A percentile compares a stretch with the other conserved stretches of the same genome.
phyloP scores from a whole-genome alignment of 64 coral and sea anemone genomes.

The Actinia equina region DNA sequence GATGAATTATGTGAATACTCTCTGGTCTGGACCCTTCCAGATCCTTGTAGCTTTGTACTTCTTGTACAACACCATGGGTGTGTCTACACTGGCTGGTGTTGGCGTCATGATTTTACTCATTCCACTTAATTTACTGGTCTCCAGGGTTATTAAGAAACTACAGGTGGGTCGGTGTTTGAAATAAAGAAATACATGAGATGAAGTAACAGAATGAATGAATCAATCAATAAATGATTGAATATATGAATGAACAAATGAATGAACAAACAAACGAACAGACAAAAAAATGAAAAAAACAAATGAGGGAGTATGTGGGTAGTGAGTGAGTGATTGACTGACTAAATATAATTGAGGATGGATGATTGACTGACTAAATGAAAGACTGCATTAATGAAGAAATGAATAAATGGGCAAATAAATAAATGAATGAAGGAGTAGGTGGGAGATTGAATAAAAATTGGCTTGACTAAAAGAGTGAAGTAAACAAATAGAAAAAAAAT shows the following conservation, averaged over 20 bases:
- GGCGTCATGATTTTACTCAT: constrained; percentile 65
- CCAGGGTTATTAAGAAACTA: constrained; percentile 25
- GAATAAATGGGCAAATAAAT: not conserved
- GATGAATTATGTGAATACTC: constrained; percentile 51
- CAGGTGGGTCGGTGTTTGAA: constrained; percentile 34
- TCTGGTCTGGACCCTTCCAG: constrained; percentile 75
- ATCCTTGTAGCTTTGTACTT: constrained; percentile 55
- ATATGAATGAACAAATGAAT: not conserved
- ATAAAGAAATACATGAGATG: not conserved
- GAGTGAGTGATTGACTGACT: not conserved
- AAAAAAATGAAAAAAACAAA: not conserved
- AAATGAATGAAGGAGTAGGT: not conserved
- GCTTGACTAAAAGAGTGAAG: not conserved
- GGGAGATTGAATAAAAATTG: not conserved
- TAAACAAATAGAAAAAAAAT: not conserved
- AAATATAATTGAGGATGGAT: no score
- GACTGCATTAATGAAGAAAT: not conserved
- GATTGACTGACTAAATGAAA: not conserved
- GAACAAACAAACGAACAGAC: not conserved
- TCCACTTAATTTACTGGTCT: constrained; percentile 47
- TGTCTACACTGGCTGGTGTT: constrained; percentile 70
- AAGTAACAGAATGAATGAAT: not conserved
- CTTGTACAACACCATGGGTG: constrained; percentile 58
- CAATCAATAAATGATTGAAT: no score
- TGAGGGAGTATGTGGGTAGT: not conserved